Evolutionary conservation across 2,797 vertebrate species (phyloP), one percentile per base, ranked within the genome.

Genomic region (Apogon talboti): DNA sequence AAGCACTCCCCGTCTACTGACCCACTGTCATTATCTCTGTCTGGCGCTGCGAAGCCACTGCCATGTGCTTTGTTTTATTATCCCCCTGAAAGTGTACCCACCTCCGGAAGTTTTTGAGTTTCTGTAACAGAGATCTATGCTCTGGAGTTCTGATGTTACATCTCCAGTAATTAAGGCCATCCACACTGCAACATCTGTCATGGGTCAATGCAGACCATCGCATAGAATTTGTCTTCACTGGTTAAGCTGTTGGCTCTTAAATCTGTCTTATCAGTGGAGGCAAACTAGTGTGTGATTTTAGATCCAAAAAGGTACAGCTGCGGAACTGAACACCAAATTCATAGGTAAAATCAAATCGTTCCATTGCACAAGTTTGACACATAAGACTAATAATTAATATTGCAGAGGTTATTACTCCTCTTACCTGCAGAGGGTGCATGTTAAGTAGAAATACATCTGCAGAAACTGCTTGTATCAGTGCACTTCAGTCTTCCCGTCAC

Each of bases 101-200:
- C 24, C 50, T 63, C 67, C 53, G 57, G 42, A 74, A 76, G 77
- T 83, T 79, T 83, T 70, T 2, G 47, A 76, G 77, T 83, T 79
- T 83, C 67, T 3, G 47, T 52, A 60, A 52, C 52, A 19, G 62
- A 62, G 50, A 41, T 58, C 57, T 83, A 71, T 51, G 45, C 81
- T 56, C 46, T 67, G 60, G 58, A 72, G 64, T 65, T 83, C 66
- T 81, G 64, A 74, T 54, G 64, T 83, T 83, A 69, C 79, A 67
- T 77, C 50, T 78, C 35, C 69, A 45, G 50, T 87, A 84, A 90
- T 90, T 64, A 84, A 82, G 56, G 59, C 71, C 73, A 78, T 82
- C 45, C 75, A 58, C 53, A 41, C 48, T 38, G 54, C 60, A 72
- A 79, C 59, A 84, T 87, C 74, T 82, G 76, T 76, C 64, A 48